These are phyloP conservation scores for Pinctada fucata DNA, from an alignment of 2,888 invertebrate genomes.

Conservation along the genomic window DNA sequence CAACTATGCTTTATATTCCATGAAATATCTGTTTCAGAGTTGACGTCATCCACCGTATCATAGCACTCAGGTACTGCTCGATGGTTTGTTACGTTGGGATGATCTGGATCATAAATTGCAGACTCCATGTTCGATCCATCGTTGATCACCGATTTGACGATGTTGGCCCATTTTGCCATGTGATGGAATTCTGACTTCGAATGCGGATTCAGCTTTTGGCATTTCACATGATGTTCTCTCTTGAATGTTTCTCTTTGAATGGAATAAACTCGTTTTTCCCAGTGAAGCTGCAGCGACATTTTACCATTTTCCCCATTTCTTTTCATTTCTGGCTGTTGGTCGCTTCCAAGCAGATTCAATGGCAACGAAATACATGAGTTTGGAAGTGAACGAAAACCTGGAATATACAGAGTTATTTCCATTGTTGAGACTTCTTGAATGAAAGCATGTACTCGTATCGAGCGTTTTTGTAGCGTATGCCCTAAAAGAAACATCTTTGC, in stretches of 20 bases:
- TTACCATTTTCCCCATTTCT: too few species aligned
- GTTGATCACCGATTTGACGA: too few species aligned
- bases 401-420: constrained; percentile 36
- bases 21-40: constrained; percentile 20
- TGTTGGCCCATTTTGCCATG: constrained; percentile 11
- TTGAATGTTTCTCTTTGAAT: not conserved
- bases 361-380: too few species aligned
- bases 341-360: too few species aligned
- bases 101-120: not conserved
- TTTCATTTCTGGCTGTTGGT: too few species aligned
- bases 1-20: constrained; percentile 35
- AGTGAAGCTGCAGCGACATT: not conserved
- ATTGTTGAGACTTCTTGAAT: constrained; percentile 40
- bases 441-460: constrained; percentile 33
- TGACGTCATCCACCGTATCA: constrained; percentile 19
- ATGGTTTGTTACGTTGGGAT: not conserved
- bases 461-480: constrained; percentile 32
- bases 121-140: too few species aligned
- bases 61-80: constrained; percentile 23
- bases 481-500: constrained; percentile 37
- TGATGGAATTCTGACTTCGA: constrained; percentile 9
- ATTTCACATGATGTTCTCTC: not conserved
- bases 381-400: constrained; percentile 8
- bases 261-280: too few species aligned
- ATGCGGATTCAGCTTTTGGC: constrained; percentile 27